Evolutionary conservation across 2,797 vertebrate genomes (phyloP), one percentile per base, ranked within the genome.

Genomic region (Threskiornis aethiopicus): DNA sequence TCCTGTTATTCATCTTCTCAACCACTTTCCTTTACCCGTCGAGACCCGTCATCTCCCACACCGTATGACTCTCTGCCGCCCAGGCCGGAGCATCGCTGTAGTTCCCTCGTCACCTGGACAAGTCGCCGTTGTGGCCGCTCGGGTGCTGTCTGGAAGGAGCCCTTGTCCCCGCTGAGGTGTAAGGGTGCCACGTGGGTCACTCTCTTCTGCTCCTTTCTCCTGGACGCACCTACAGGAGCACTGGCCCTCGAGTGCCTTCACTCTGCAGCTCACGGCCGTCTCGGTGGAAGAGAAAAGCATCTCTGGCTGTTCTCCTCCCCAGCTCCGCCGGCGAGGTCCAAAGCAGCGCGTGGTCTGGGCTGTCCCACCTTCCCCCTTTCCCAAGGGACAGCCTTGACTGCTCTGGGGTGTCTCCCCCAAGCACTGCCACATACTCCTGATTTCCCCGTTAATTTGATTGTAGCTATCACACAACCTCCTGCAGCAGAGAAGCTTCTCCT

Each of bases 61-160:
- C 16, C 0, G 8, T 35, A 3, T 35, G 47, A 61, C 49, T 25
- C 31, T 37, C 47, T 25, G 59, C 22, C 1, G 0, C 52, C 31
- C 24, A 19, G 4, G 6, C 58, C 5, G 0, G n/a, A 39, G 41
- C n/a, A 8, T 58, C 7, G 2, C 62, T 58, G 25, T 25, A 13
- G 14, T 58, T 35, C 33, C 44, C 25, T 58, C 1, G 0, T 41
- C 25, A 11, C 51, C 35, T 26, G 61, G 44, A 35, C 35, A 42
- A 19, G 71, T 49, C 1, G 1, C 35, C 0, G 1, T 16, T 35
- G 13, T 25, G 52, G 31, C 31, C 1, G 0, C 52, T 35, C 4
- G 1, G 37, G 31, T 35, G 52, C 71, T 31, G 12, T 20, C 61
- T 51, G 22, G 71, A 49, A 41, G 37, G 61, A 57, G 52, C 31